These are phyloP conservation scores for Eilema sororculum DNA, from an alignment of 2,888 invertebrate species.

Conservation along the genomic window DNA sequence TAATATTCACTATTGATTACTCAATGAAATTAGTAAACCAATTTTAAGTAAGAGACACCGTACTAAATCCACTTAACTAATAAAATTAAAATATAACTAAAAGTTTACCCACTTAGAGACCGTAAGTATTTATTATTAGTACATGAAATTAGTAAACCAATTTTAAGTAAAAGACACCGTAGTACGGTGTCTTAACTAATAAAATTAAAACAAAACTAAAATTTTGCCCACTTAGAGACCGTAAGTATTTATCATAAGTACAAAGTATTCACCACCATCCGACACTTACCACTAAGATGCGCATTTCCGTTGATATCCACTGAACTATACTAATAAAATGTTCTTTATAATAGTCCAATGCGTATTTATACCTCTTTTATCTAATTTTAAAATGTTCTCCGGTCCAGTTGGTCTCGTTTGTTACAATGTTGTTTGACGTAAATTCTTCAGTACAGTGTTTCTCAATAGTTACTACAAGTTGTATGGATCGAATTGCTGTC, in stretches of 20 bases:
- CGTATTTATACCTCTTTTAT: constrained; percentile 84
- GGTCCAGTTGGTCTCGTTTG: constrained; percentile 75
- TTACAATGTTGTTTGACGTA: constrained; percentile 72
- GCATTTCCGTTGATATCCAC: constrained; percentile 77
- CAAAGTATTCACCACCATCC: constrained; percentile 17
- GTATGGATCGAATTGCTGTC: constrained; percentile 33
- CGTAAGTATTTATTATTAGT: not conserved
- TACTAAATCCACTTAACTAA: too few species aligned
- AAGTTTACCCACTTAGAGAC: too few species aligned
- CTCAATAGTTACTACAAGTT: constrained; percentile 68
- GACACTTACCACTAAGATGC: constrained; percentile 74
- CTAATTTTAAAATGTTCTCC: constrained; percentile 73
- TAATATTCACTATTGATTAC: too few species aligned
- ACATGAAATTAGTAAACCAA: too few species aligned
- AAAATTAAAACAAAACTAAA: too few species aligned
- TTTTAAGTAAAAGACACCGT: too few species aligned
- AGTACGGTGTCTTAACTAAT: too few species aligned
- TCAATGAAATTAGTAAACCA: too few species aligned
- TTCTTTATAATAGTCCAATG: constrained; percentile 69
- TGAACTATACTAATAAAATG: constrained; percentile 75
- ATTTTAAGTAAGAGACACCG: too few species aligned
- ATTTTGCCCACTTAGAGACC: too few species aligned
- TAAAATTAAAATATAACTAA: too few species aligned
- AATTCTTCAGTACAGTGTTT: constrained; percentile 70
- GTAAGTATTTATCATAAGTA: not conserved